Base-by-base conservation (phyloP, 2,113 vertebrate genomes). In the Silurus asotus region DNA sequence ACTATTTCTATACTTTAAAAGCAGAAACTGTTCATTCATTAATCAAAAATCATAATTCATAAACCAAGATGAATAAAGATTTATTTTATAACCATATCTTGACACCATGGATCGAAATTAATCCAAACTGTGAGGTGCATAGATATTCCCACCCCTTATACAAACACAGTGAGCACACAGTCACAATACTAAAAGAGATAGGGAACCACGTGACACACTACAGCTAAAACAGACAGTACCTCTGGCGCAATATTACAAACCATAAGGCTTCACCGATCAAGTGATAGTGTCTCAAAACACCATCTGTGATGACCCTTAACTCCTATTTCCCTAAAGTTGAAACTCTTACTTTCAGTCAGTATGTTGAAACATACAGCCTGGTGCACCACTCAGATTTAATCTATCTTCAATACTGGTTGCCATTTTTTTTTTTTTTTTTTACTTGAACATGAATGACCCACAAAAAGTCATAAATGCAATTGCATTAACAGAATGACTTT, bases 191-290 rank as follows among this genome's bases (percentile, higher is more conserved):
- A 77, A 48, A 76, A 75, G 48, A 64, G 69, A 64, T 80, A 59
- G 5, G n/a, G 56, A 17, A 78, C 13, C 74, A 67, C 11, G 25
- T 80, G 62, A 69, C 76, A 79, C 25, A 61, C 25, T 67, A 67
- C 62, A 87, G 65, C 56, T 79, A 67, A 84, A 45, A 79, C 37
- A 84, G 23, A 64, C 62, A 53, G 72, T 53, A 77, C 58, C n/a
- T 20, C n/a, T 56, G 19, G 56, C 5, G 0, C 20, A 5, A 48
- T n/a, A 85, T 51, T 6, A 67, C 19, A 69, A 69, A 59, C 53
- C 28, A 58, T 58, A 37, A 4, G 49, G 49, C 69, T 69, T 69
- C 62, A 69, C n/a, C 20, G 58, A 65, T 58, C 61, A 56, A 76
- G 20, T 25, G 49, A n/a, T 76, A 13, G 23, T 76, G 49, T 79